Percentiles rank a stretch among this genome's conserved stretches.
Conservation (phyloP, 2,888 invertebrate species). For the Papilio elwesi region DNA sequence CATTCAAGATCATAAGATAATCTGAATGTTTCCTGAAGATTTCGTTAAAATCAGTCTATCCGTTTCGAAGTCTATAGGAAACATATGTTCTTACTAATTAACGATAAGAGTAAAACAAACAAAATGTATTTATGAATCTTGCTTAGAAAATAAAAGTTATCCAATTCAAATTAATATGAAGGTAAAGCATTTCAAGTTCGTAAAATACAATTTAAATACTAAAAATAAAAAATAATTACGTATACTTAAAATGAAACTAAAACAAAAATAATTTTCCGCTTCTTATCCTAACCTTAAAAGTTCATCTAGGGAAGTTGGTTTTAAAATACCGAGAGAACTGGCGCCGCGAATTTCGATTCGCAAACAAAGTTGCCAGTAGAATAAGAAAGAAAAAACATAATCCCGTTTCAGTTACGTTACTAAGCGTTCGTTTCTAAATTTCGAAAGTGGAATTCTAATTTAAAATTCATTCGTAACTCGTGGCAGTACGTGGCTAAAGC, state of each 20-base stretch:
- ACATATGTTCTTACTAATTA: too few relatives aligned
- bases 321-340: slow-evolving; percentile 41
- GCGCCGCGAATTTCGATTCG: slow-evolving; percentile 23
- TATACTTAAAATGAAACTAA: slow-evolving; percentile 15
- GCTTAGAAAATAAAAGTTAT: slow-evolving; percentile 19
- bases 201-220: slow-evolving; percentile 26
- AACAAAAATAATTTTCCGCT: slow-evolving; percentile 36
- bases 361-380: slow-evolving; percentile 41
- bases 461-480: slow-evolving; percentile 72
- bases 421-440: slow-evolving; percentile 50
- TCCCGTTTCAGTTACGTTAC: slow-evolving; percentile 42
- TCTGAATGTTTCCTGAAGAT: too few relatives aligned
- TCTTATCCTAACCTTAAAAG: slow-evolving; percentile 28
- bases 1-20: too few relatives aligned
- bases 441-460: slow-evolving; percentile 67
- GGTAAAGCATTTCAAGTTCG: slow-evolving; percentile 21
- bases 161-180: slow-evolving; percentile 16
- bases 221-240: too few relatives aligned
- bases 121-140: background rate
- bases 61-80: too few relatives aligned
- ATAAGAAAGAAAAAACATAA: slow-evolving; percentile 41
- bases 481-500: slow-evolving; percentile 66
- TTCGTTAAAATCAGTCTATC: too few relatives aligned
- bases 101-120: background rate
- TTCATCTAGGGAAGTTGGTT: slow-evolving; percentile 19